Evolutionary conservation across 2,888 invertebrate species (phyloP), one percentile per base, ranked within the genome.

Genomic region (Megaustenia siamemsis): DNA sequence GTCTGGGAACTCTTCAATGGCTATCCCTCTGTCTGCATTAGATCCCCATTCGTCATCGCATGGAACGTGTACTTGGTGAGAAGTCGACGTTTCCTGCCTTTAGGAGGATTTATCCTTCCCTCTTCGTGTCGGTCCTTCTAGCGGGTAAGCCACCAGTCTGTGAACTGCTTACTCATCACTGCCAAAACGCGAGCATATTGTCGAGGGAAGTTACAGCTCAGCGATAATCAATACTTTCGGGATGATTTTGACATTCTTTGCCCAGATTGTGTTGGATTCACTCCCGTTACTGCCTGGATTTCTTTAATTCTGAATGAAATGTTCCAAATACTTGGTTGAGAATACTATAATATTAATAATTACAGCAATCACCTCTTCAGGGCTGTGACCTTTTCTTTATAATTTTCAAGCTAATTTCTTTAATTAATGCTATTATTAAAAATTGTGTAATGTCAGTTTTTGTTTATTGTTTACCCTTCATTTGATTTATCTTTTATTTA

Each of bases 11-110:
- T n/a, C 49, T 49, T 73, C 49, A 73, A 49, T 73, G 28, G 73
- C 49, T 35, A 32, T 49, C 73, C 32, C 45, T 49, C 49, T 32
- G 73, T 73, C 73, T 73, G 73, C 73, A 73, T 73, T 73, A 73
- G 73, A 49, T 73, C 43, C 28, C 49, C 73, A 73, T 73, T 73
- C 73, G 73, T 73, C 73, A 73, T 49, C 45, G 18, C 43, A 32
- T 35, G 32, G 32, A 49, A 73, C 73, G 45, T 45, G 49, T 49
- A 32, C 43, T 71, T 43, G 43, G 71, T 43, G 71, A 45, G 43
- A 71, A 71, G 49, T 49, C 73, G 49, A 32, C 49, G 28, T 32
- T 73, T 73, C 73, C 73, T 73, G 73, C 49, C 49, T 73, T 73
- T 32, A 32, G 18, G 49, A 35, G 49, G 49, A 73, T 32, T 49